Evolutionary conservation across 2,113 vertebrate genomes (phyloP).

Genomic region (Cyphomyrus discorhynchus): DNA sequence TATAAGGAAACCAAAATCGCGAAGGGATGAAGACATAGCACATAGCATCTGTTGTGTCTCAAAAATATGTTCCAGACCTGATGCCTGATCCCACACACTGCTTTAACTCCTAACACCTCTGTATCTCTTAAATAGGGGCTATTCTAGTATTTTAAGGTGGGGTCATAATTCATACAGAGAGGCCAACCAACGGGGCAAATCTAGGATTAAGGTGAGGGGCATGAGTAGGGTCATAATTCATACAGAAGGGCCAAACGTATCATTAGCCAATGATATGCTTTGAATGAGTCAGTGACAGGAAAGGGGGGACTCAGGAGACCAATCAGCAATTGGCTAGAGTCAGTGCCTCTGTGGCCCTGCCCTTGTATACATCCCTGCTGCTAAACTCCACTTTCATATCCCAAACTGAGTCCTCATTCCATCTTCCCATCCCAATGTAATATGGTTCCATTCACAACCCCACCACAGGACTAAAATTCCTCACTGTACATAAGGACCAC

Average conservation of each 20-base stretch:
- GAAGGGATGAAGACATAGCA: background rate
- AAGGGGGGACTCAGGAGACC: background rate
- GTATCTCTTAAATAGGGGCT: background rate
- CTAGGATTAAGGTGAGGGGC: background rate
- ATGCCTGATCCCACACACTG: background rate
- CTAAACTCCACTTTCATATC: background rate
- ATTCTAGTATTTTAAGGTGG: background rate
- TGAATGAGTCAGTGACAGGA: background rate
- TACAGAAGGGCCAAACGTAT: background rate
- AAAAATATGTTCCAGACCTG: background rate
- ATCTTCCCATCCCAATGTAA: background rate
- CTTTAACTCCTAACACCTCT: background rate
- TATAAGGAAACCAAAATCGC: background rate
- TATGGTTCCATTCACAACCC: background rate
- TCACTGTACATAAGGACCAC: background rate
- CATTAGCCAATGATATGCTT: background rate
- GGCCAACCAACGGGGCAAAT: background rate
- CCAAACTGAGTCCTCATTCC: background rate
- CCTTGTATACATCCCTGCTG: background rate
- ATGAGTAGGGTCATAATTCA: background rate
- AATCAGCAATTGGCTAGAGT: background rate
- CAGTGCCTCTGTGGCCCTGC: background rate
- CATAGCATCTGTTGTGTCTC: background rate
- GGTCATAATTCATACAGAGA: background rate
- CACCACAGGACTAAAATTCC: background rate